Conservation (phyloP, 2,888 invertebrate genomes). For the Acanthacorydalis orientalis region DNA sequence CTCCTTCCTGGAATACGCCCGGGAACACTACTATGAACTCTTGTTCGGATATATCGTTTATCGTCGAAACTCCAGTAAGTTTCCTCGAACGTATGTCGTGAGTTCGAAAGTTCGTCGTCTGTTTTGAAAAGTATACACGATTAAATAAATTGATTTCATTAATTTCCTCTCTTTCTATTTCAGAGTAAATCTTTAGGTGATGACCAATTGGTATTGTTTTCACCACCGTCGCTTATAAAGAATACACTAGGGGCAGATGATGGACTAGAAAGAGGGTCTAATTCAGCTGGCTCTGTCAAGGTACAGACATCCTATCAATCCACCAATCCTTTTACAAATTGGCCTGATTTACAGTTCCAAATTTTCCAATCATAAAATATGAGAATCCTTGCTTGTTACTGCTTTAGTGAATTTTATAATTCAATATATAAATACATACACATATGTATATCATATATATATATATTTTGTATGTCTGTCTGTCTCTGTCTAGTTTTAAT, state of each 20-base stretch:
- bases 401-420: no score
- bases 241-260: conserved; percentile 53
- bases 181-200: conserved; percentile 75
- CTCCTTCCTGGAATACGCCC: conserved; percentile 48
- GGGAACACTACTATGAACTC: conserved; percentile 10
- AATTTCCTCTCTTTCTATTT: conserved; percentile 14
- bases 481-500: no score
- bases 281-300: conserved; percentile 25
- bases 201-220: conserved; percentile 63
- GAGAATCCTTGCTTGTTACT: no score
- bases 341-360: conserved; percentile 4
- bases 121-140: background rate
- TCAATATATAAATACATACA: background rate
- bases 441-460: background rate
- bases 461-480: no score
- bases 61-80: conserved; percentile 62
- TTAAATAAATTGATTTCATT: no score
- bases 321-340: background rate
- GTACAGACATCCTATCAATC: conserved; percentile 14
- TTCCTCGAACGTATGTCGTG: background rate
- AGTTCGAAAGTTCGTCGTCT: background rate
- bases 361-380: conserved; percentile 2
- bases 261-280: conserved; percentile 35
- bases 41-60: conserved; percentile 46
- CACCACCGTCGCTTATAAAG: conserved; percentile 75